Evolutionary conservation across 2,888 invertebrate genomes (phyloP), one percentile per base, ranked within the genome.

Genomic region (Spilosoma lubricipeda): DNA sequence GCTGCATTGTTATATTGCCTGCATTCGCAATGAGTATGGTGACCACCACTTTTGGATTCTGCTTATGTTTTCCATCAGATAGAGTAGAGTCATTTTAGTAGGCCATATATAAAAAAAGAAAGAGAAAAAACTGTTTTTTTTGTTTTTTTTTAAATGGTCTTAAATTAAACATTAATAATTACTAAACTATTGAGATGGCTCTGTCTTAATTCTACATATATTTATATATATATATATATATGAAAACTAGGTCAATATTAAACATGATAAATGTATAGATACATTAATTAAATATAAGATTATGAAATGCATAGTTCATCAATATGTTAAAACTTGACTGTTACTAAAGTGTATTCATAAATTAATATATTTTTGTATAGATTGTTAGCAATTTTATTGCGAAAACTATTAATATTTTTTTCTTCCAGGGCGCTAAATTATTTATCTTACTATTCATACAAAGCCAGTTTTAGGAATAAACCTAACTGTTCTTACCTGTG

Each of bases 401-500:
- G n/a, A 11, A 59, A 59, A n/a, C 15, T 59, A 13, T 59, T 27
- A 3, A 27, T n/a, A n/a, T n/a, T n/a, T n/a, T n/a, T n/a, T n/a
- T n/a, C n/a, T n/a, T n/a, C n/a, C n/a, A n/a, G n/a, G n/a, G n/a
- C n/a, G n/a, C n/a, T n/a, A n/a, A n/a, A n/a, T n/a, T n/a, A n/a
- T n/a, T n/a, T n/a, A n/a, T n/a, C n/a, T n/a, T n/a, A n/a, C n/a
- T n/a, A n/a, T n/a, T n/a, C n/a, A n/a, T n/a, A n/a, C n/a, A n/a
- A n/a, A n/a, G n/a, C n/a, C n/a, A n/a, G n/a, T n/a, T n/a, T n/a
- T n/a, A n/a, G n/a, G n/a, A n/a, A n/a, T 59, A 59, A 59, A 59
- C 13, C n/a, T 27, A 59, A 18, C 3, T 63, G 4, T 63, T 74
- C 74, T 76, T 75, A 92, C 93, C 92, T 91, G 79, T 91, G 92